Base-by-base conservation (phyloP, 1,140 invertebrate genomes). In the Ectropis grisescens region DNA sequence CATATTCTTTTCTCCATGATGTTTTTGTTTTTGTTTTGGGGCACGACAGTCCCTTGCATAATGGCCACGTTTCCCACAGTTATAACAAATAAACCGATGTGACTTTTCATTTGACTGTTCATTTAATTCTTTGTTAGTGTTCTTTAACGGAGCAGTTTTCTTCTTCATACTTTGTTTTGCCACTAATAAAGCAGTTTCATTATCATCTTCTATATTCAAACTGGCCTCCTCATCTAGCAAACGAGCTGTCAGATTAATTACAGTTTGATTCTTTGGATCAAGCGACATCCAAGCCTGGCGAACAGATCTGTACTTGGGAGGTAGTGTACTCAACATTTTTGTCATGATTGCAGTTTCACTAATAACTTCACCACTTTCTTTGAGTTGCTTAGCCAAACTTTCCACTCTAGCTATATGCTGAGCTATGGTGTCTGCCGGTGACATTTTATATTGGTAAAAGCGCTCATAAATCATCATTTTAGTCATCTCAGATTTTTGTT, bases 381-480 rank as follows among this genome's bases (percentile, higher is more conserved):
- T 58, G 11, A 72, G 16, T 37, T 60, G 48, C 40, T 67, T 56
- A n/a, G 61, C 61, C 2, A 72, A 31, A 12, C 33, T 58, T 44
- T 76, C 60, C 1, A 75, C 47, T 47, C 67, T 69, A 2, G 66
- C 41, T 11, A 81, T 58, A 47, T 76, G 66, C 41, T 66, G 56
- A 12, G 61, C 56, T 7, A 68, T 43, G 1, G 16, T 54, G 25
- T 66, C 71, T 26, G 11, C 47, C 13, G 41, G 6, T 25, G 40
- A 35, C 58, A 70, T 62, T 47, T 58, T 60, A 29, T 71, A 69
- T 15, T 66, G 52, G 33, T 76, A 59, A 43, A 76, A 74, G 2
- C 37, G 33, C 33, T 74, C 71, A 41, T 74, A 58, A 8, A 58
- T 39, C 8, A 72, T 36, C 55, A 76, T 66, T 50, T 71, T 72